Base-by-base conservation (phyloP, 2,888 invertebrate genomes). In the Dasysyrphus tricinctus region DNA sequence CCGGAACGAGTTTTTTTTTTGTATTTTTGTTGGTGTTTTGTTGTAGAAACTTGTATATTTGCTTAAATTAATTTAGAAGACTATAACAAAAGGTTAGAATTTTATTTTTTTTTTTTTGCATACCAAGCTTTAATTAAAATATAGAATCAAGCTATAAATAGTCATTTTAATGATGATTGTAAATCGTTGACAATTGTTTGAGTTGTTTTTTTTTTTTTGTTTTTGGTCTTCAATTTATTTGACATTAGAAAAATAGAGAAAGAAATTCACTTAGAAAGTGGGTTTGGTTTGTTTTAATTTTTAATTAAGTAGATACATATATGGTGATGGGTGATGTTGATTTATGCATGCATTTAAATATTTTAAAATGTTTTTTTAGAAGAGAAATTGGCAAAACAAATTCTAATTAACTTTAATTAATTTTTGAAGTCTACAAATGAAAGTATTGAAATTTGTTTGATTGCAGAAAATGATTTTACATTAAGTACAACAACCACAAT, bases 1-100 rank as follows among this genome's bases (percentile, higher is more conserved):
- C 80, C 85, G 85, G 85, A 80, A 85, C 85, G 77, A 34, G 85
- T 80, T 85, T 77, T 51, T 80, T 85, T 77, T 51, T 67, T 67
- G 4, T n/a, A n/a, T 63, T 65, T 8, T 63, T 44, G 12, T 39
- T 61, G 6, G 11, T 49, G 5, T 51, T 24, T 24, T 51, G 0
- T 42, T 67, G 34, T 69, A 54, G 29, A 69, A 39, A 37, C 54
- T 69, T 69, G 69, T 69, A 51, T 51, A 69, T 51, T 39, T 54
- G 39, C 39, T 54, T 69, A 51, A 69, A 39, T 54, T 54, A 39
- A 54, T 39, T 69, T n/a, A 54, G 12, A 69, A 54, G 69, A 69
- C 9, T 54, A 24, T 69, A 24, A 54, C 51, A 69, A 69, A 69
- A 69, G 54, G 69, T 54, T 69, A 39, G 54, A 54, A 49, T 37